Evolutionary conservation across 2,113 vertebrate genomes (phyloP).

Genomic region (Corvus cornix): DNA sequence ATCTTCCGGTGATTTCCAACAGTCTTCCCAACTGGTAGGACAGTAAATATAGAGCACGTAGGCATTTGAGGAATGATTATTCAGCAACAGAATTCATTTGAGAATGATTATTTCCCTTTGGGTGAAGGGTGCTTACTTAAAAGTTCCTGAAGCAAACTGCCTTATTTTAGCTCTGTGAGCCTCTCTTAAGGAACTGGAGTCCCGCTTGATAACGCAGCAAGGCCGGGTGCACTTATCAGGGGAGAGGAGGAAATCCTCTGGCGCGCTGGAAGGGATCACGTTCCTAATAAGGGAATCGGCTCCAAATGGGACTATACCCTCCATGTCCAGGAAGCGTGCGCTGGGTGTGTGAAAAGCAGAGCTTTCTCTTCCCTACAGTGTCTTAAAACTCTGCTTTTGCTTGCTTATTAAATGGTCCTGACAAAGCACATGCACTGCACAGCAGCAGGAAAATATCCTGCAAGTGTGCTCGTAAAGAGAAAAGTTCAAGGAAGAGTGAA

Average conservation of each 20-base stretch:
- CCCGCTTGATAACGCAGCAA: background rate
- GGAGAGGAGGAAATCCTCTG: background rate
- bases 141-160: background rate
- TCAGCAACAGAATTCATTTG: background rate
- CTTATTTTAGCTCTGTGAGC: background rate
- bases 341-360: background rate
- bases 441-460: slow-evolving; percentile 22
- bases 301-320: slow-evolving; percentile 13
- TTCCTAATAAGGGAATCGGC: background rate
- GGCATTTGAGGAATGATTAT: background rate
- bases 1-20: background rate
- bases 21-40: background rate
- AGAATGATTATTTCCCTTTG: background rate
- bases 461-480: slow-evolving; percentile 13
- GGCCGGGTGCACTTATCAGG: background rate
- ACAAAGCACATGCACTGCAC: background rate
- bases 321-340: background rate
- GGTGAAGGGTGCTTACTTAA: background rate
- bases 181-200: background rate
- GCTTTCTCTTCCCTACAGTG: background rate
- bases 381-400: slow-evolving; percentile 3
- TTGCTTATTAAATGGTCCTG: background rate
- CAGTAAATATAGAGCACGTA: background rate
- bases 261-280: background rate
- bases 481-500: slow-evolving; percentile 63